Percentiles rank a stretch among this genome's conserved stretches.
Evolutionary conservation across 2,888 invertebrate genomes (phyloP).

Genomic region (Punctoribates punctum): DNA sequence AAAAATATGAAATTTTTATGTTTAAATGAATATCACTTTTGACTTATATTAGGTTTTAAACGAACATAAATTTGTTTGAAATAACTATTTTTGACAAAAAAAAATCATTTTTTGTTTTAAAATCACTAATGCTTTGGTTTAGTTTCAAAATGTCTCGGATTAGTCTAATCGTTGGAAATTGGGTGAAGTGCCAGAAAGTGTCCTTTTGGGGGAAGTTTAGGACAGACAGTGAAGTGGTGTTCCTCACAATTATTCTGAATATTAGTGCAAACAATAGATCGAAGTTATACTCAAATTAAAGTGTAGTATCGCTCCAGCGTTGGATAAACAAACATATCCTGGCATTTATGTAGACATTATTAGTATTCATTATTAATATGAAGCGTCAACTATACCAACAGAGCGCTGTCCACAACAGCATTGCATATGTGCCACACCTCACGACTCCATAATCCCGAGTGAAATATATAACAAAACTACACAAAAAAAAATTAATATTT

Average conservation of each 20-base stretch:
- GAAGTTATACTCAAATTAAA: background rate
- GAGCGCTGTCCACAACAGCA: background rate
- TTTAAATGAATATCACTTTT: no score
- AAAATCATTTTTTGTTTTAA: no score
- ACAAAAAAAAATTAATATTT: background rate
- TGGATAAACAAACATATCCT: background rate
- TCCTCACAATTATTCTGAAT: background rate
- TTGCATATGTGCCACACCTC: constrained; percentile 7
- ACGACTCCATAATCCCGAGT: background rate
- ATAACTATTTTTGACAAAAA: no score
- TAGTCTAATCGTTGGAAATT: background rate
- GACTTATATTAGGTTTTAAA: no score
- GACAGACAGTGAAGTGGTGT: no score
- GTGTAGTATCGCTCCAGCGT: background rate
- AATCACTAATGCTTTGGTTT: background rate
- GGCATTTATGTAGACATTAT: constrained; percentile 9
- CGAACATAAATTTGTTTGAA: no score
- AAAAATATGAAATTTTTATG: background rate
- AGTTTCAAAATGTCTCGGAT: background rate
- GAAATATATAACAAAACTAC: background rate
- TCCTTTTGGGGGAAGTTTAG: constrained; percentile 17
- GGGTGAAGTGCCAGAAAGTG: constrained; percentile 8
- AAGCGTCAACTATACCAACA: background rate
- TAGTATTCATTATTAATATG: constrained; percentile 8
- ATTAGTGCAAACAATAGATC: background rate